Conservation (phyloP, 1,140 invertebrate species). For the Platyscapa corneri region DNA sequence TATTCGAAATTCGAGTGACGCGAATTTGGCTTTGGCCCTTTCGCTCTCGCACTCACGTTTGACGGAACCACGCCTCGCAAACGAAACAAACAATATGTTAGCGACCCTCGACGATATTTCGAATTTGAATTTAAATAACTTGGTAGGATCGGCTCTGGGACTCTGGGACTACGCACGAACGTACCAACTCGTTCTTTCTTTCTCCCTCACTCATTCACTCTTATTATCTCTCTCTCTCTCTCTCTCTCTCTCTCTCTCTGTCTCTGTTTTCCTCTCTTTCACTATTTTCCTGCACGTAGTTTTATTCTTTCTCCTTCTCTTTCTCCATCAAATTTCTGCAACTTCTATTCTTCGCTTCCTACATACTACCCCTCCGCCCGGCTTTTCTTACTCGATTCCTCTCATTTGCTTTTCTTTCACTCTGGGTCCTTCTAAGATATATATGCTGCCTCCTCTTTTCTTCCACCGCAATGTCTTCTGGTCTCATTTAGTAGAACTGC, state of each 20-base stretch:
- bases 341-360: constrained; percentile 29
- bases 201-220: constrained; percentile 50
- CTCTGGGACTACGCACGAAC: constrained; percentile 72
- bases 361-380: not conserved
- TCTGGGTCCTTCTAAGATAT: not conserved
- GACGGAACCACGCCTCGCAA: constrained; percentile 51
- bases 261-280: constrained; percentile 1
- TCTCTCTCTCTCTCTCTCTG: constrained; percentile 49
- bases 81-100: constrained; percentile 76
- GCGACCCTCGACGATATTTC: constrained; percentile 75
- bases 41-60: constrained; percentile 18
- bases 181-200: constrained; percentile 41
- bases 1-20: constrained; percentile 28
- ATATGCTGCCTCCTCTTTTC: not conserved
- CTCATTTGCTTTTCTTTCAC: constrained; percentile 53
- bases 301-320: constrained; percentile 37
- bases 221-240: constrained; percentile 29
- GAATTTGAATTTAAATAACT: constrained; percentile 77
- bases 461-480: not conserved
- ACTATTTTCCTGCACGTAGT: constrained; percentile 32
- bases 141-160: constrained; percentile 75
- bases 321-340: constrained; percentile 44
- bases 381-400: constrained; percentile 58
- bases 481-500: not conserved
- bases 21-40: constrained; percentile 6